A percentile compares a stretch with the other conserved stretches of the same genome.
Evolutionary conservation across 2,888 invertebrate genomes (phyloP).

Genomic region (Diadegma fenestrale): DNA sequence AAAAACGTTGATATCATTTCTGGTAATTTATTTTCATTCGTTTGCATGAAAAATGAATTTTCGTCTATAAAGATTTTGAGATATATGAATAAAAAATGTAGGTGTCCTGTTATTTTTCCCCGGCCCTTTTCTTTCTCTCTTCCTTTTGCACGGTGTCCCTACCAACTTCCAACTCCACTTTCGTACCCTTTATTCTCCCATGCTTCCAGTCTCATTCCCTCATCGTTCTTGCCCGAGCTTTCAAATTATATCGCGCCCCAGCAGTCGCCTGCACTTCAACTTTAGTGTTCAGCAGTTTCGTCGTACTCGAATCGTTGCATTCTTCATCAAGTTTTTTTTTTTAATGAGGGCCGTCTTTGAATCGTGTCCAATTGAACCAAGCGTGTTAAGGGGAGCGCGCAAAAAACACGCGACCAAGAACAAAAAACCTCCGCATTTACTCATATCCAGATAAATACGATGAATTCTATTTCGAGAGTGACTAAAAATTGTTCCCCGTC

Average conservation of each 20-base stretch:
- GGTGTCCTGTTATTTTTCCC: neutral
- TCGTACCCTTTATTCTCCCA: neutral
- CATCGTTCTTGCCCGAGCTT: conserved; percentile 22
- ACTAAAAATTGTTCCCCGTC: neutral
- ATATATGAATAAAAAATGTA: conserved; percentile 17
- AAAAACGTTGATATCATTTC: neutral
- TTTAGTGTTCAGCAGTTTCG: conserved; percentile 19
- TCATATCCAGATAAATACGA: neutral
- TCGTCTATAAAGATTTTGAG: neutral
- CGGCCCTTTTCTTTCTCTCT: too few relatives aligned
- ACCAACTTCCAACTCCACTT: neutral
- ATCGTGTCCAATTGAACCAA: conserved; percentile 77
- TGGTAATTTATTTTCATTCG: neutral
- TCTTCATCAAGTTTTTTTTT: conserved; percentile 73
- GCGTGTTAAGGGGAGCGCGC: conserved; percentile 49
- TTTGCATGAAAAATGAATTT: neutral
- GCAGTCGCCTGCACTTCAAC: conserved; percentile 40
- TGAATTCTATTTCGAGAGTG: neutral
- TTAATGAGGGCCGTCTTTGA: conserved; percentile 80
- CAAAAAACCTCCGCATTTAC: conserved; percentile 3
- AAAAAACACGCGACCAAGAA: conserved; percentile 43
- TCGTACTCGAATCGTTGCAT: conserved; percentile 42
- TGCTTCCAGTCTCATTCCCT: conserved; percentile 11
- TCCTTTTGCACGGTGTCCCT: neutral
- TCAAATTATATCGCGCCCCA: conserved; percentile 55